A percentile compares a stretch with the other conserved stretches of the same genome.
These are phyloP conservation scores for Ditula angustiorana DNA, from an alignment of 2,888 invertebrate genomes.

Conservation along the genomic window DNA sequence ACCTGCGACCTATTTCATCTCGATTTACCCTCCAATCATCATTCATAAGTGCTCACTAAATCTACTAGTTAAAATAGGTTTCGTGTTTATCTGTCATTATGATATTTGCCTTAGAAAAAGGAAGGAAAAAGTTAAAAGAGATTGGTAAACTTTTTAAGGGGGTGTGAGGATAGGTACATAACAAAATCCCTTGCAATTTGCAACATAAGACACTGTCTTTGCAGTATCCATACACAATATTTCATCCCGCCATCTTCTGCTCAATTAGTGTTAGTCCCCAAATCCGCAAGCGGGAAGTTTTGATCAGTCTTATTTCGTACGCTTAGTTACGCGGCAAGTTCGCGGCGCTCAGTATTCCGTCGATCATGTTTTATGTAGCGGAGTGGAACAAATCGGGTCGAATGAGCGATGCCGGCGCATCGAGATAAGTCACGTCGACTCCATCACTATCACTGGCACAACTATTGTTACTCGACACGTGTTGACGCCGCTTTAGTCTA, in stretches of 20 bases:
- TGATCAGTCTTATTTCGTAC: conserved; percentile 28
- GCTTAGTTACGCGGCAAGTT: conserved; percentile 12
- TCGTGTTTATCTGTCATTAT: no score
- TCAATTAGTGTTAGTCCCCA: conserved; percentile 5
- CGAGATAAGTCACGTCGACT: conserved; percentile 72
- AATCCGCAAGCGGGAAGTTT: conserved; percentile 12
- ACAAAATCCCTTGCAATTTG: no score
- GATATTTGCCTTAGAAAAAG: no score
- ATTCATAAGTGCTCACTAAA: no score
- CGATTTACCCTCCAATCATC: no score
- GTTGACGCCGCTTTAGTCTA: neutral
- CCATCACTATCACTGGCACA: conserved; percentile 16
- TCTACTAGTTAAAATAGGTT: no score
- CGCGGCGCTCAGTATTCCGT: conserved; percentile 4
- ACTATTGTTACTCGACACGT: conserved; percentile 32
- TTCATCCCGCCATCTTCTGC: neutral
- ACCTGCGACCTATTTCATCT: no score
- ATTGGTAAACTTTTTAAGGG: no score
- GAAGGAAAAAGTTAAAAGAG: no score
- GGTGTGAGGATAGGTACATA: no score
- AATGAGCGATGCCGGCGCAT: conserved; percentile 67
- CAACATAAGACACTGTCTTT: no score
- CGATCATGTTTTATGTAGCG: conserved; percentile 61
- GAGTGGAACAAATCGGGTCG: conserved; percentile 55
- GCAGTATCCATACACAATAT: neutral